Evolutionary conservation across 2,888 invertebrate genomes (phyloP), one percentile per base, ranked within the genome.

Genomic region (Prosapia bicincta): DNA sequence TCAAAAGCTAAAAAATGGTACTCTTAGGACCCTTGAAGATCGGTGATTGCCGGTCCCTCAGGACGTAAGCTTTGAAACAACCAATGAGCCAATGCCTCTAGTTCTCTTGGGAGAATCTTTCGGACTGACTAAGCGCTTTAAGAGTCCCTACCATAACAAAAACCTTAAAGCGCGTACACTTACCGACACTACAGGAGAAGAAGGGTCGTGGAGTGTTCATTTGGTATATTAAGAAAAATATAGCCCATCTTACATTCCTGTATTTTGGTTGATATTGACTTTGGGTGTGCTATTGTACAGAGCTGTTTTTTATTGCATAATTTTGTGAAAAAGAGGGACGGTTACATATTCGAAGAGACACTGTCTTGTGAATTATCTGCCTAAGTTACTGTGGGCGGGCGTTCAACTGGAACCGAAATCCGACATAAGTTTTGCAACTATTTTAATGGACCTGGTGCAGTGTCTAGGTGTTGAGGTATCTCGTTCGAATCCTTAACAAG

Each of bases 1-100:
- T 32, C 54, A 71, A 32, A 26, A 26, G 26, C 32, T 75, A 10
- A 65, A 20, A 66, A 76, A 76, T 68, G 68, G 69, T 26, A 43
- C 30, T 68, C 54, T 76, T 32, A 28, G n/a, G 24, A 30, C 65
- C 26, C 71, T 71, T 54, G 26, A 25, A 72, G 71, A 75, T 54
- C 28, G 65, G 38, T 66, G 30, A 66, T 71, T 75, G 30, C 66
- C 71, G 66, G n/a, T n/a, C n/a, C 20, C 66, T 66, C 25, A 66
- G 24, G 23, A 66, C 15, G 66, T 66, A 66, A n/a, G 1, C 20
- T 66, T 13, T 2, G 66, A 66, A 66, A 13, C 38, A 7, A 70
- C 3, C 38, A 23, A n/a, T n/a, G n/a, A n/a, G n/a, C n/a, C n/a
- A n/a, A n/a, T n/a, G n/a, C n/a, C n/a, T n/a, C n/a, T n/a, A n/a